Evolutionary conservation across 2,888 invertebrate genomes (phyloP).

Genomic region (Xanthia icteritia): DNA sequence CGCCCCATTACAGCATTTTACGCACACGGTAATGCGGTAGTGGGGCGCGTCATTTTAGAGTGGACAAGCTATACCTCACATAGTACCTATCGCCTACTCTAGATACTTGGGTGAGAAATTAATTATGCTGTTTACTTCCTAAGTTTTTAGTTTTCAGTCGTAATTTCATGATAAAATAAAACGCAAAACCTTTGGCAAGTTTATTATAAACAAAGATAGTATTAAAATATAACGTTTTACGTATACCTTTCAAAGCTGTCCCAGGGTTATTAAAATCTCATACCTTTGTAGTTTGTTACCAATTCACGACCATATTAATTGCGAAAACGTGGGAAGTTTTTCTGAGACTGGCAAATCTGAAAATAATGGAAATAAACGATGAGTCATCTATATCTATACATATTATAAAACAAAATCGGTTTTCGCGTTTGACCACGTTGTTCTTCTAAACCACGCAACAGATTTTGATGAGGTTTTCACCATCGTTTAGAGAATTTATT

Average conservation of each 20-base stretch:
- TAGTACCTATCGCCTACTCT: not conserved
- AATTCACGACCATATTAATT: conserved; percentile 9
- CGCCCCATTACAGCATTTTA: no score
- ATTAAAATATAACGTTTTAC: not conserved
- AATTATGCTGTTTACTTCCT: not conserved
- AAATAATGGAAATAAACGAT: conserved; percentile 18
- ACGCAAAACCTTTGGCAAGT: conserved; percentile 36
- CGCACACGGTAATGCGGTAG: no score
- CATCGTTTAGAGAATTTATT: no score
- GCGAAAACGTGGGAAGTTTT: not conserved
- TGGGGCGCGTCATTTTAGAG: no score
- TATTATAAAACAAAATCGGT: no score
- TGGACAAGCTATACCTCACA: not conserved
- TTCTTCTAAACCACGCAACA: no score
- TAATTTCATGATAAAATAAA: conserved; percentile 37
- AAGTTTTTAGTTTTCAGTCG: not conserved
- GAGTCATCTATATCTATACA: not conserved
- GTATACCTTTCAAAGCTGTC: not conserved
- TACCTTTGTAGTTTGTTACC: not conserved
- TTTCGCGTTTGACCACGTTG: no score
- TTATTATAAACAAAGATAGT: conserved; percentile 35
- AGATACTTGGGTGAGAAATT: not conserved
- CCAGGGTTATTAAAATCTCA: not conserved
- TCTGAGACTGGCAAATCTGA: conserved; percentile 16
- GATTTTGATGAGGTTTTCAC: no score